phyloP scores from a whole-genome alignment of 2,888 invertebrate species.

The Hydrotaea diabolus region DNA sequence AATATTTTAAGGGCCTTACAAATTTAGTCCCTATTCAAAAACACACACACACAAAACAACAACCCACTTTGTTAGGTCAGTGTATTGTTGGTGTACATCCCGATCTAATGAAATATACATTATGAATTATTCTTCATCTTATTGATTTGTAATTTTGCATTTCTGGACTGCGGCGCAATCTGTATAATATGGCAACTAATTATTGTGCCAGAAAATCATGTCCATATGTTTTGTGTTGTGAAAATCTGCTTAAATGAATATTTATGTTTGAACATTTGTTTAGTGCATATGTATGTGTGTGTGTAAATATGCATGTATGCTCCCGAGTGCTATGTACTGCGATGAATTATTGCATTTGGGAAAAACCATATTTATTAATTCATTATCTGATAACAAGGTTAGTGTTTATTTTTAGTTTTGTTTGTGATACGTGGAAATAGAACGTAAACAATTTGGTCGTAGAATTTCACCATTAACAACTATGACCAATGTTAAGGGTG shows the following conservation, averaged over 20 bases:
- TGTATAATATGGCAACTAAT: constrained; percentile 8
- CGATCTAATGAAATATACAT: constrained; percentile 30
- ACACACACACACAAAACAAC: no score
- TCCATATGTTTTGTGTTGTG: not conserved
- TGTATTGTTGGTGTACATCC: not conserved
- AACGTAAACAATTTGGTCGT: no score
- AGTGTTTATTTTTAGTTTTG: not conserved
- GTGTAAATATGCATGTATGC: no score
- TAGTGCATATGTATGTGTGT: not conserved
- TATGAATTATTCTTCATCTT: constrained; percentile 27
- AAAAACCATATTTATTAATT: not conserved
- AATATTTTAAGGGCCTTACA: no score
- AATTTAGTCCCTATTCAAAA: no score
- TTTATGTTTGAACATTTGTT: not conserved
- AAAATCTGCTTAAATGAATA: constrained; percentile 1
- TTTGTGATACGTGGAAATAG: no score
- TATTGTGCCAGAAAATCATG: constrained; percentile 7
- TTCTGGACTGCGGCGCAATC: not conserved
- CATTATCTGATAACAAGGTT: not conserved
- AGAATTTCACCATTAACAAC: no score
- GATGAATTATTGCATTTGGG: not conserved
- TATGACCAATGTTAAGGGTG: no score
- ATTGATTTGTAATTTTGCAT: constrained; percentile 19
- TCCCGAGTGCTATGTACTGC: not conserved
- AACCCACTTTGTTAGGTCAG: no score